A percentile compares a stretch with the other conserved stretches of the same genome.
These are phyloP conservation scores for Aphidoletes aphidimyza DNA, from an alignment of 2,888 invertebrate genomes.

Conservation along the genomic window DNA sequence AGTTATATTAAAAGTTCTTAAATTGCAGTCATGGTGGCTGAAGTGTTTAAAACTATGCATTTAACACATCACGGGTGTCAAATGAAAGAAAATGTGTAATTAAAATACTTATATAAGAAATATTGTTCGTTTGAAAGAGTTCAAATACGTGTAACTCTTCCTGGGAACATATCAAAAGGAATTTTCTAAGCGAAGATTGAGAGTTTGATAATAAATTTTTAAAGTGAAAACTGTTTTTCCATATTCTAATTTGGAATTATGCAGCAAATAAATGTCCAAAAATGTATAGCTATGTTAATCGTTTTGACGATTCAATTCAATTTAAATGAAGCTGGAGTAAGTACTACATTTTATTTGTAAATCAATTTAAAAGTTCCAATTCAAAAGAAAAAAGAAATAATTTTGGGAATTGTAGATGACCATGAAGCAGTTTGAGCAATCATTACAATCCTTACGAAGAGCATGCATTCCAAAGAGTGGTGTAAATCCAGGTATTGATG, in stretches of 20 bases:
- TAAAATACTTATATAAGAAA: background rate
- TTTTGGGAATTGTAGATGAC: slow-evolving; percentile 58
- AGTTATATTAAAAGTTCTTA: too few species aligned
- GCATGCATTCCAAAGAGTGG: slow-evolving; percentile 64
- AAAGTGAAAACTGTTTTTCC: too few species aligned
- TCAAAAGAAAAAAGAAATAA: too few species aligned
- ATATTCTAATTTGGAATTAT: too few species aligned
- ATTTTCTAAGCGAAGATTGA: too few species aligned
- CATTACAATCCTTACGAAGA: slow-evolving; percentile 64
- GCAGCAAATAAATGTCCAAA: too few species aligned
- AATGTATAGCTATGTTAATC: background rate
- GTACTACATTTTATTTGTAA: background rate
- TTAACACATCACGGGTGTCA: background rate
- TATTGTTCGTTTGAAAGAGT: too few species aligned
- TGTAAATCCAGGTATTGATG: slow-evolving; percentile 58
- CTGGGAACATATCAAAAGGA: too few species aligned
- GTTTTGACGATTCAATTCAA: background rate
- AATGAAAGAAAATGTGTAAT: background rate
- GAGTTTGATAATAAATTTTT: too few species aligned
- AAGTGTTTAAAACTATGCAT: background rate
- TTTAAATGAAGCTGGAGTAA: background rate
- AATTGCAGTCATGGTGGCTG: too few species aligned
- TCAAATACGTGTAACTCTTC: too few species aligned
- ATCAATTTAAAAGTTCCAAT: too few species aligned
- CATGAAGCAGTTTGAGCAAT: slow-evolving; percentile 64